These are phyloP conservation scores for Hippocampus zosterae DNA, from an alignment of 2,113 vertebrate genomes.

Conservation along the genomic window DNA sequence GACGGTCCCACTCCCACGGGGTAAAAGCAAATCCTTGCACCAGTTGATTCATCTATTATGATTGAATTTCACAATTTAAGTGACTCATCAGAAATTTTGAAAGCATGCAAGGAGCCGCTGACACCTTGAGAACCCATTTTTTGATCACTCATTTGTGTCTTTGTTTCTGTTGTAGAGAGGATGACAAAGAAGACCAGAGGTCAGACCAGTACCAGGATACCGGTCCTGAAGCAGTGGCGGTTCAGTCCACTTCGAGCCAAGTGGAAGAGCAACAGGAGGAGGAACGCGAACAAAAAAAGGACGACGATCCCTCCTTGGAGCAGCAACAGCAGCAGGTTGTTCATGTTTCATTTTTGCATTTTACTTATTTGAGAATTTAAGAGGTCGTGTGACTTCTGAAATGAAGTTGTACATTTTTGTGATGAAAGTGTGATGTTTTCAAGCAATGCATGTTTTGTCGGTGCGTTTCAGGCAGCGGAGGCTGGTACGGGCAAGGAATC, in stretches of 20 bases:
- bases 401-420: no score
- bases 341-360: not conserved
- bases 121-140: no score
- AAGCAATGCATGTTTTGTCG: no score
- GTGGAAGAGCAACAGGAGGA: slow-evolving; percentile 44
- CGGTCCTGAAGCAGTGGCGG: slow-evolving; percentile 50
- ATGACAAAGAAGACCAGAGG: slow-evolving; percentile 45
- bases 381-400: no score
- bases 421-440: no score
- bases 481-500: slow-evolving; percentile 71
- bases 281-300: slow-evolving; percentile 27
- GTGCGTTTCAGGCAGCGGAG: slow-evolving; percentile 59
- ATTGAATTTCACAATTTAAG: no score
- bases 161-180: slow-evolving; percentile 40
- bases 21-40: slow-evolving; percentile 69
- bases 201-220: slow-evolving; percentile 36
- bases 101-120: no score
- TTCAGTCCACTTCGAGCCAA: slow-evolving; percentile 24
- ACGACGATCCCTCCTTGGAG: slow-evolving; percentile 43
- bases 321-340: slow-evolving; percentile 39
- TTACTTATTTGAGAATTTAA: no score
- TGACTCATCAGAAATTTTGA: no score
- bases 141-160: slow-evolving; percentile 3
- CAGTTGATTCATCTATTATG: not conserved
- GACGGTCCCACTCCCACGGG: slow-evolving; percentile 67